Percentiles rank a stretch among this genome's conserved stretches.
Conservation (phyloP, 2,113 vertebrate genomes). For the Scopus umbretta region DNA sequence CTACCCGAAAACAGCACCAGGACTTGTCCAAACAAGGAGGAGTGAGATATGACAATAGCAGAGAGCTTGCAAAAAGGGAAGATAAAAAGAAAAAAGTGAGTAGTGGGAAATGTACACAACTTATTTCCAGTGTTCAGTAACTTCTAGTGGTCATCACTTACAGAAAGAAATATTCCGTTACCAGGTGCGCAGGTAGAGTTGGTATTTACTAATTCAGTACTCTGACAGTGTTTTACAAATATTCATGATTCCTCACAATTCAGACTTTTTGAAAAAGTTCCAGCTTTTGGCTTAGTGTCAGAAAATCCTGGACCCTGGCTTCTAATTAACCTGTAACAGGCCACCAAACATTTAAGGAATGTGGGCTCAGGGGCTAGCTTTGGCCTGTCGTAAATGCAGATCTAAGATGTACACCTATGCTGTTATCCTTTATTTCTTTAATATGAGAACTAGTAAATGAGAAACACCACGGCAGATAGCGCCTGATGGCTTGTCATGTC, state of each 20-base stretch:
- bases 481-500: neutral
- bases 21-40: conserved; percentile 73
- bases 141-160: neutral
- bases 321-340: fast-evolving
- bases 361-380: neutral
- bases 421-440: neutral
- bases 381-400: fast-evolving
- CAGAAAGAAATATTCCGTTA: neutral
- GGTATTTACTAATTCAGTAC: neutral
- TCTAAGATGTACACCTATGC: neutral
- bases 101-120: neutral
- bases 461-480: fast-evolving
- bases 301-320: neutral
- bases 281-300: neutral
- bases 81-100: neutral
- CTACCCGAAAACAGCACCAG: conserved; percentile 76
- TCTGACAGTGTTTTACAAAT: neutral
- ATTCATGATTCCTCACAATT: neutral
- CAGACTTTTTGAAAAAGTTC: fast-evolving
- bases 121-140: neutral
- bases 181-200: neutral
- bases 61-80: neutral
- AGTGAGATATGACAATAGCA: conserved; percentile 7
- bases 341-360: neutral
- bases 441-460: neutral